These are phyloP conservation scores for Hedychridium roseum DNA, from an alignment of 2,888 invertebrate genomes.

Conservation along the genomic window DNA sequence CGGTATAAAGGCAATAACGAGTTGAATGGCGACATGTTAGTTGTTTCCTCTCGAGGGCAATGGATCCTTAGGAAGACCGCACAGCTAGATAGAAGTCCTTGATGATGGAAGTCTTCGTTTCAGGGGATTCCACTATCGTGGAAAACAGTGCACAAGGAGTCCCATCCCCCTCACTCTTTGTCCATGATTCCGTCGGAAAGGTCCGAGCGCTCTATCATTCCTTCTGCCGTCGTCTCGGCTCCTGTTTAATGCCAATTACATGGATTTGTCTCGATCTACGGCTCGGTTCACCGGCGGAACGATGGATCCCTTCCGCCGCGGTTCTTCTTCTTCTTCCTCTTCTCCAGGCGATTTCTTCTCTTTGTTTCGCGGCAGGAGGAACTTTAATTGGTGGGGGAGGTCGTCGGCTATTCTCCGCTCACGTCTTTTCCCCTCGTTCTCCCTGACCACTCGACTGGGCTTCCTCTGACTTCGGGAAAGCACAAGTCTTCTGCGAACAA, in stretches of 20 bases:
- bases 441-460: not conserved
- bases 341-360: slow-evolving; percentile 2
- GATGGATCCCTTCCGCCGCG: not conserved
- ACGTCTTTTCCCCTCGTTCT: not conserved
- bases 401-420: slow-evolving; percentile 7
- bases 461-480: slow-evolving; percentile 10
- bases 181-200: not conserved
- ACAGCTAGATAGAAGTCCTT: too few species aligned
- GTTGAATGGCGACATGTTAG: too few species aligned
- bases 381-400: slow-evolving; percentile 31
- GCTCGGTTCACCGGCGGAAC: slow-evolving; percentile 10
- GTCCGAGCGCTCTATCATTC: not conserved
- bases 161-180: not conserved
- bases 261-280: slow-evolving; percentile 28
- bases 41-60: too few species aligned
- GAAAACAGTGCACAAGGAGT: not conserved
- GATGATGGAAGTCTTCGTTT: too few species aligned
- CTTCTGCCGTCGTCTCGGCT: not conserved
- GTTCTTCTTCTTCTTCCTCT: slow-evolving; percentile 1
- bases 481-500: slow-evolving; percentile 7
- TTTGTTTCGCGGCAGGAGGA: slow-evolving; percentile 22
- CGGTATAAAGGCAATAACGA: too few species aligned
- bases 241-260: slow-evolving; percentile 33
- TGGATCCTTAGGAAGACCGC: too few species aligned
- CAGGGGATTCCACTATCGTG: too few species aligned